phyloP scores from a whole-genome alignment of 1,140 invertebrate genomes.

The Diorhabda sublineata region DNA sequence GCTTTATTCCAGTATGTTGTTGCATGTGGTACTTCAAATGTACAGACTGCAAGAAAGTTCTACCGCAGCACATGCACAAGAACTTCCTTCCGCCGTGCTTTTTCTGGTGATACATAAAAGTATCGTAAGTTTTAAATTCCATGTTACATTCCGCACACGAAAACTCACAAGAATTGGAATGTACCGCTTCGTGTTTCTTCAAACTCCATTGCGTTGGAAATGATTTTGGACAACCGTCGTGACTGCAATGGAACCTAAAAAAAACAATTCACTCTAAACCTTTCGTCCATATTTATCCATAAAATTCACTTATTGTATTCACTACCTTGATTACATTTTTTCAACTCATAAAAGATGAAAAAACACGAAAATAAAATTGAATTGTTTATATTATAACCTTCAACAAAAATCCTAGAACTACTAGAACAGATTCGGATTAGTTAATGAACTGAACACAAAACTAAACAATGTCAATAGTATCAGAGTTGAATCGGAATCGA shows the following conservation, averaged over 20 bases:
- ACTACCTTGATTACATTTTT: too few relatives aligned
- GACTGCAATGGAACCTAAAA: constrained; percentile 9
- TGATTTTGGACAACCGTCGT: constrained; percentile 11
- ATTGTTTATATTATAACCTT: too few relatives aligned
- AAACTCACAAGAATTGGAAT: constrained; percentile 9
- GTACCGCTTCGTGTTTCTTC: constrained; percentile 14
- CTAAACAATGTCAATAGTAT: too few relatives aligned
- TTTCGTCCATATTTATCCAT: too few relatives aligned
- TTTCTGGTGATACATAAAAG: constrained; percentile 22
- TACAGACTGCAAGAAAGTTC: constrained; percentile 17
- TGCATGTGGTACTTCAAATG: constrained; percentile 24
- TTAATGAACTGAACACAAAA: too few relatives aligned
- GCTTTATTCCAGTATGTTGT: constrained; percentile 21
- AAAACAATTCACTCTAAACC: background rate
- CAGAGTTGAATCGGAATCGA: too few relatives aligned
- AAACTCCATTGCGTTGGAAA: constrained; percentile 11
- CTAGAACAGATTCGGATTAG: too few relatives aligned
- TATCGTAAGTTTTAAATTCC: constrained; percentile 22
- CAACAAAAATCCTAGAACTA: too few relatives aligned
- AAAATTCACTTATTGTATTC: too few relatives aligned
- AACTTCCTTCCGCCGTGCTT: constrained; percentile 17
- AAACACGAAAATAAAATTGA: too few relatives aligned
- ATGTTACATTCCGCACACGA: constrained; percentile 14
- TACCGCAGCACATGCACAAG: constrained; percentile 19
- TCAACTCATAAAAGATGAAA: too few relatives aligned